A percentile compares a stretch with the other conserved stretches of the same genome.
Evolutionary conservation across 2,113 vertebrate species (phyloP).

Genomic region (Indicator maculatus): DNA sequence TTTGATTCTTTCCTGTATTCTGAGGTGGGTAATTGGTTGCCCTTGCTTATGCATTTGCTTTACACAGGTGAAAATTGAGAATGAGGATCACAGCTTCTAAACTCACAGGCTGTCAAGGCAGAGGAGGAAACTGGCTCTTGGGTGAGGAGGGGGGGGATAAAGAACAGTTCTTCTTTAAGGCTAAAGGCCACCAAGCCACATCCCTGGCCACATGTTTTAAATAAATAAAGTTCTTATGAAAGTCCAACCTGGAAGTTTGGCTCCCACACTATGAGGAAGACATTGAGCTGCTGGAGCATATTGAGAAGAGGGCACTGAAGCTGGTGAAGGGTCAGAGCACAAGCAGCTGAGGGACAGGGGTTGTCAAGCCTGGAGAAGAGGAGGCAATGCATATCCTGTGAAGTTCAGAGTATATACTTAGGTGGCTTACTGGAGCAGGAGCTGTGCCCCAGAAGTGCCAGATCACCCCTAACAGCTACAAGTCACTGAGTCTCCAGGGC

Average conservation of each 20-base stretch:
- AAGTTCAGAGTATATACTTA: not conserved
- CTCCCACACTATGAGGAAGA: not conserved
- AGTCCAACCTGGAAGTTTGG: not conserved
- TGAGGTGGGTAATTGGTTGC: not conserved
- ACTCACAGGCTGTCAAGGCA: accelerated
- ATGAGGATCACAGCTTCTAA: not conserved
- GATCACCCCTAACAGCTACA: not conserved
- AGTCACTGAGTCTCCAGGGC: not conserved
- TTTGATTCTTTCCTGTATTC: not conserved
- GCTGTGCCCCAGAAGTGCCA: not conserved
- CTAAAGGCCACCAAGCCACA: not conserved
- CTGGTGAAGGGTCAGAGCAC: too few relatives aligned
- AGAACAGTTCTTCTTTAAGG: not conserved
- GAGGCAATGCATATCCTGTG: not conserved
- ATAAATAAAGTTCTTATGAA: not conserved
- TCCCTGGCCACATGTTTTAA: not conserved
- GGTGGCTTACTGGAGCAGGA: not conserved
- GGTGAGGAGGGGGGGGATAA: not conserved
- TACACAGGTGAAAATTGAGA: not conserved
- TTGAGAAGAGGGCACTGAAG: too few relatives aligned
- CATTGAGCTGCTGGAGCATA: too few relatives aligned
- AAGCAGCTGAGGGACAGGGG: too few relatives aligned
- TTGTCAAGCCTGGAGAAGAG: too few relatives aligned
- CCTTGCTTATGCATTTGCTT: not conserved
- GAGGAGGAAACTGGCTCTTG: not conserved